These are phyloP conservation scores for Dreissena rostriformis DNA, from an alignment of 1,140 invertebrate species.

Conservation along the genomic window DNA sequence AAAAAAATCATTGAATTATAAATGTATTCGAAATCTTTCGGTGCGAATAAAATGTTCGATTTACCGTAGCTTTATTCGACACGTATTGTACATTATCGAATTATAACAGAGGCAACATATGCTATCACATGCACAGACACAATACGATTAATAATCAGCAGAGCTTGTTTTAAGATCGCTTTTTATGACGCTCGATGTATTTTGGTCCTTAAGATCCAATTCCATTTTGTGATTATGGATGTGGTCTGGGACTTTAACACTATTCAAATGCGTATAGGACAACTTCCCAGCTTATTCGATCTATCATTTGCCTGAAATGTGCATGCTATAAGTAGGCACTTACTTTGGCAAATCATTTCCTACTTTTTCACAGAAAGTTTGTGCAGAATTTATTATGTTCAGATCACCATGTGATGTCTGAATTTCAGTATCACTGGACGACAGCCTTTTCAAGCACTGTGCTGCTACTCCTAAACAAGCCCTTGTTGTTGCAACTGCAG, in stretches of 20 bases:
- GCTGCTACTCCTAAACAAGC: conserved; percentile 62
- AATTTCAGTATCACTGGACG: conserved; percentile 28
- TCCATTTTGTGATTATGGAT: no score
- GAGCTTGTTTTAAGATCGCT: background rate
- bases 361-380: conserved; percentile 57
- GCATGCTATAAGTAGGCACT: background rate
- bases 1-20: no score
- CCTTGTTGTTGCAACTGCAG: conserved; percentile 59
- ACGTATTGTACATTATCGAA: no score
- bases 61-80: no score
- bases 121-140: no score
- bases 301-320: background rate
- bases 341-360: conserved; percentile 61
- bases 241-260: no score
- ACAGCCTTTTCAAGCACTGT: conserved; percentile 55
- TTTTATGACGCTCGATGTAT: background rate
- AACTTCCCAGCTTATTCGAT: no score
- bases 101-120: no score
- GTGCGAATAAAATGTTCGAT: no score
- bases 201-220: no score
- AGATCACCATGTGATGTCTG: conserved; percentile 8
- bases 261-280: background rate
- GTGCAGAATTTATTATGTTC: conserved; percentile 52
- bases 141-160: background rate
- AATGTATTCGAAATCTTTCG: no score